Evolutionary conservation across 2,113 vertebrate species (phyloP).

Genomic region (Edolisoma coerulescens): DNA sequence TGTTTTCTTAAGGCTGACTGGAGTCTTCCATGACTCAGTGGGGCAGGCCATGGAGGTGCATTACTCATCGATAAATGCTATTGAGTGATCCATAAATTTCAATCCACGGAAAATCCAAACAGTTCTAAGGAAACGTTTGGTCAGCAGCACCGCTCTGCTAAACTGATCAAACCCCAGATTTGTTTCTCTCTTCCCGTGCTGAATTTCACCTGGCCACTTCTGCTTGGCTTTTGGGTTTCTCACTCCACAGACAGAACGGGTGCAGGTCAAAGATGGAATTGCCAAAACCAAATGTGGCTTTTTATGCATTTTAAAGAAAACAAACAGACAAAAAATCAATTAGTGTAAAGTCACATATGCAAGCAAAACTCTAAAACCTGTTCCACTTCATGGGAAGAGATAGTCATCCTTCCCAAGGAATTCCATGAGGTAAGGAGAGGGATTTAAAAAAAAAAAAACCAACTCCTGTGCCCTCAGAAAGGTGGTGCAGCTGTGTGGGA

Average conservation of each 20-base stretch:
- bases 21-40: not conserved
- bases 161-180: not conserved
- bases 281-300: not conserved
- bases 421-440: not conserved
- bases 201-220: not conserved
- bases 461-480: not conserved
- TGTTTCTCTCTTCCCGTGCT: not conserved
- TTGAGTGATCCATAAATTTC: not conserved
- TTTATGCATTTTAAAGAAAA: not conserved
- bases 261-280: not conserved
- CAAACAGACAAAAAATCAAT: not conserved
- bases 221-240: not conserved
- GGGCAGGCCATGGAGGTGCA: not conserved
- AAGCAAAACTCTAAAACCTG: not conserved
- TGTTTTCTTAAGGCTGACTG: conserved; percentile 1
- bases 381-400: not conserved
- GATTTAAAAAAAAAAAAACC: not conserved
- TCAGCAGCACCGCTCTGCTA: not conserved
- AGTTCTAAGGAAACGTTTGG: not conserved
- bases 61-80: not conserved
- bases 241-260: not conserved
- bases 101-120: not conserved
- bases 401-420: not conserved
- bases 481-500: not conserved
- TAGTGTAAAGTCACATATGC: not conserved